phyloP scores from a whole-genome alignment of 2,797 vertebrate species.

The Lepidocolaptes lacrymiger region DNA sequence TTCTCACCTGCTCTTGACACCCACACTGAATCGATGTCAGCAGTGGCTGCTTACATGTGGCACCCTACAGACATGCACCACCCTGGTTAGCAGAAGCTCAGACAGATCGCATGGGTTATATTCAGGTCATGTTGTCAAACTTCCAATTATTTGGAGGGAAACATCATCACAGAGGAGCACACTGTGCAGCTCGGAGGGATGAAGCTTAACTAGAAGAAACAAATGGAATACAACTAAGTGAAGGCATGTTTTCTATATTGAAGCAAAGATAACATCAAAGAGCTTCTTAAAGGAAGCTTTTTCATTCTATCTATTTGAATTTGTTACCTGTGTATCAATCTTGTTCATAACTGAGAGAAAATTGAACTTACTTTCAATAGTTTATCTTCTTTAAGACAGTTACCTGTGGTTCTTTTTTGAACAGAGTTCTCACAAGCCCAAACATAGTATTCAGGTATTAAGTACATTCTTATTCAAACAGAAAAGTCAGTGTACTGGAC shows the following conservation, averaged over 20 bases:
- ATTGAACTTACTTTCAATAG: not conserved
- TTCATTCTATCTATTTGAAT: not conserved
- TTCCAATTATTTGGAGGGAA: not conserved
- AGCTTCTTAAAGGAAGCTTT: not conserved
- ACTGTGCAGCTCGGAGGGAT: not conserved
- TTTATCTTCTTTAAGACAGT: not conserved
- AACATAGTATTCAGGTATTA: not conserved
- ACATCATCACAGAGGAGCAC: not conserved
- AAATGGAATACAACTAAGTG: not conserved
- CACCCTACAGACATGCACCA: not conserved
- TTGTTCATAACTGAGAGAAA: not conserved
- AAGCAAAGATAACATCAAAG: not conserved
- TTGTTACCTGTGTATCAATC: not conserved
- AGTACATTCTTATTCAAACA: not conserved
- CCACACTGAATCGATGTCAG: rapidly evolving
- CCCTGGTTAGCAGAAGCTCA: not conserved
- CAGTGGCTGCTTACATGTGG: not conserved
- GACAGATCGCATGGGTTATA: not conserved
- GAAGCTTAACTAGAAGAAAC: not conserved
- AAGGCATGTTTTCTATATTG: not conserved
- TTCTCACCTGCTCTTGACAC: not conserved
- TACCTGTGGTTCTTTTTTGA: not conserved
- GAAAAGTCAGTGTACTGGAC: not conserved
- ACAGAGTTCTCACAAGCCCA: not conserved
- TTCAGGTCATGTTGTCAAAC: not conserved